phyloP scores from a whole-genome alignment of 2,888 invertebrate genomes.

The Teleogryllus oceanicus region DNA sequence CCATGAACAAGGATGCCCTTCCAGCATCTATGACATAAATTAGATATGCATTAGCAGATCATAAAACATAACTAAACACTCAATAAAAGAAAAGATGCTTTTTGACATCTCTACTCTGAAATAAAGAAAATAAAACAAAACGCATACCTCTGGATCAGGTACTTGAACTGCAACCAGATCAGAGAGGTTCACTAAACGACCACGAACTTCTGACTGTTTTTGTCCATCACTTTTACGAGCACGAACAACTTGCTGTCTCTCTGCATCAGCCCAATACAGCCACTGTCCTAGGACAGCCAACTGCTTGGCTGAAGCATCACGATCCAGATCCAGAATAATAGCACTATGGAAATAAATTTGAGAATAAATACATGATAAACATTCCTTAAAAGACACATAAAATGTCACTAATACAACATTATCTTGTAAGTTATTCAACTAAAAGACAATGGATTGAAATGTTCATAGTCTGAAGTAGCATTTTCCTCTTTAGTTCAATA shows the following conservation, averaged over 20 bases:
- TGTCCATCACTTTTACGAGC: neutral
- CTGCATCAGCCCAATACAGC: constrained; percentile 7
- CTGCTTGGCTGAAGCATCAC: neutral
- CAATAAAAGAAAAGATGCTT: no score
- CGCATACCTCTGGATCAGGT: neutral
- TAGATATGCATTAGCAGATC: no score
- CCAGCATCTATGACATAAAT: neutral
- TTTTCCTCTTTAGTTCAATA: no score
- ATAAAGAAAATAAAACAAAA: neutral
- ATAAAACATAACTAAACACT: no score
- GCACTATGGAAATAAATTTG: neutral
- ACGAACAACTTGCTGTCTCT: neutral
- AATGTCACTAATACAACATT: no score
- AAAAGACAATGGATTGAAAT: no score
- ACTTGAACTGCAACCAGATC: neutral
- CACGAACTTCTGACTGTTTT: neutral
- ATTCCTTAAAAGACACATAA: no score
- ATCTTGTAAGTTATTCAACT: no score
- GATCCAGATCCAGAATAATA: neutral
- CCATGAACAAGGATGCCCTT: constrained; percentile 59
- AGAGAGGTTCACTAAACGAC: neutral
- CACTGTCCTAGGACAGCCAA: neutral
- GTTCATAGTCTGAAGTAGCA: no score
- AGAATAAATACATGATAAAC: neutral
- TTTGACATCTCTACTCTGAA: neutral